phyloP scores from a whole-genome alignment of 2,797 vertebrate genomes.

The Hirundo rustica region DNA sequence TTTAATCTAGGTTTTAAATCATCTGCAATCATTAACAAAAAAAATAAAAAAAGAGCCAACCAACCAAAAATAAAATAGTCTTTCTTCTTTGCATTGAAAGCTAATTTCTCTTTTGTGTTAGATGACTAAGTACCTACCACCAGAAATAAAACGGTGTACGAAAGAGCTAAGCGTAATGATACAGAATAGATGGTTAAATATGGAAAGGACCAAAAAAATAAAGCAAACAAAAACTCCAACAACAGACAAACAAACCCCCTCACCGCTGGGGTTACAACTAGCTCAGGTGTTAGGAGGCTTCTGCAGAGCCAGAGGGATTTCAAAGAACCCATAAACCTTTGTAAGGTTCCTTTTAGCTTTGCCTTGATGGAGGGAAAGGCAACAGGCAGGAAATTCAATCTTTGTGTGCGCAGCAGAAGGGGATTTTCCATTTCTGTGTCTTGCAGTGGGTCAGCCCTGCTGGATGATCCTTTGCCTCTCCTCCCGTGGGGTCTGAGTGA shows the following conservation, averaged over 20 bases:
- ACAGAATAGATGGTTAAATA: neutral
- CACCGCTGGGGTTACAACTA: neutral
- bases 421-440: neutral
- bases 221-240: fast-evolving
- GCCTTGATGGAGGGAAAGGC: neutral
- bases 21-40: neutral
- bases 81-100: neutral
- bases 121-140: neutral
- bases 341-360: neutral
- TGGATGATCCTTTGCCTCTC: neutral
- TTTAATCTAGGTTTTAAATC: conserved; percentile 9
- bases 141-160: neutral
- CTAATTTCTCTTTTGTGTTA: conserved; percentile 6
- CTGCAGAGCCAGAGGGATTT: neutral
- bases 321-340: neutral
- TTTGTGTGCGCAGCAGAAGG: neutral
- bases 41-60: neutral
- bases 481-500: neutral
- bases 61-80: neutral
- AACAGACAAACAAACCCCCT: fast-evolving
- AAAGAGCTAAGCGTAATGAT: neutral
- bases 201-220: neutral
- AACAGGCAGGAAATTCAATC: neutral
- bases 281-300: neutral
- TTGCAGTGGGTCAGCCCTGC: neutral